These are phyloP conservation scores for Vimba vimba DNA, from an alignment of 2,113 vertebrate genomes.

Conservation along the genomic window DNA sequence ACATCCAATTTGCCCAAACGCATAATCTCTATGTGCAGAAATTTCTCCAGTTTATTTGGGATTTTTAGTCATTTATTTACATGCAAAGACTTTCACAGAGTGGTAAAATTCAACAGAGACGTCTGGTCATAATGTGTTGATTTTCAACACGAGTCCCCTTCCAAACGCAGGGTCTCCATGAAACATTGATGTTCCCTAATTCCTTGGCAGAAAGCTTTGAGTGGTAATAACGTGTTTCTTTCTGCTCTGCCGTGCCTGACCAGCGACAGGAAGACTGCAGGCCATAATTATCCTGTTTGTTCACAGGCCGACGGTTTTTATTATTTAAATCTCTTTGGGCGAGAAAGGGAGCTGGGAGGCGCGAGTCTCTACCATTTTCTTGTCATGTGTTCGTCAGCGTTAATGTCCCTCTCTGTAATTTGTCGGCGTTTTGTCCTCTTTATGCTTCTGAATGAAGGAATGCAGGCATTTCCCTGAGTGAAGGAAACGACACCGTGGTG, in stretches of 20 bases:
- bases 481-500: conserved; percentile 52
- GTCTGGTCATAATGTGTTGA: conserved; percentile 56
- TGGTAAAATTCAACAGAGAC: background rate
- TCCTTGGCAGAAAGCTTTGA: conserved; percentile 76
- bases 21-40: background rate
- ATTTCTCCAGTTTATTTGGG: background rate
- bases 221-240: conserved; percentile 80
- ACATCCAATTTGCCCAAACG: conserved; percentile 39
- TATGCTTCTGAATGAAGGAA: conserved; percentile 68
- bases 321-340: conserved; percentile 86
- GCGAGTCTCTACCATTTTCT: conserved; percentile 74
- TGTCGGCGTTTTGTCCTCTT: conserved; percentile 71
- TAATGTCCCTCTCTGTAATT: conserved; percentile 74
- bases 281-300: conserved; percentile 87
- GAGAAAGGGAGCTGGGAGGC: conserved; percentile 76
- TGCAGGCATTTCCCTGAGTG: conserved; percentile 59
- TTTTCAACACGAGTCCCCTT: conserved; percentile 64
- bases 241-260: conserved; percentile 75
- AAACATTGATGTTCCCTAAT: conserved; percentile 78
- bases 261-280: conserved; percentile 78
- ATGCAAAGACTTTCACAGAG: background rate
- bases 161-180: conserved; percentile 66
- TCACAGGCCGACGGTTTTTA: conserved; percentile 80
- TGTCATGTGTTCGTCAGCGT: conserved; percentile 75
- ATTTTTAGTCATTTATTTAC: conserved; percentile 10